Base-by-base conservation (phyloP, 2,888 invertebrate species). In the Peribatodes rhomboidaria region DNA sequence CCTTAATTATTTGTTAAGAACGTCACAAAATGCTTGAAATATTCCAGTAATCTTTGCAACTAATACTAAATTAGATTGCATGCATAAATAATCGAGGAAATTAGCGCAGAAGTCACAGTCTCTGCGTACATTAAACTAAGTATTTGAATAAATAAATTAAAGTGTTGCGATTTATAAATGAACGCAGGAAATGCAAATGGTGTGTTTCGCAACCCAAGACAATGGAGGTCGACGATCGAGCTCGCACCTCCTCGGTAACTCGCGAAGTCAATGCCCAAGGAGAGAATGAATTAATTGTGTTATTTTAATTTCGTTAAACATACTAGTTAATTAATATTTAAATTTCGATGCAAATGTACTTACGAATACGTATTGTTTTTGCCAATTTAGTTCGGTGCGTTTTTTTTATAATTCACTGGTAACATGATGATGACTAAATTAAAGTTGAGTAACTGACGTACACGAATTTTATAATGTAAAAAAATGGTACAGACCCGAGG, bases 171-270 rank as follows among this genome's bases (percentile, higher is more conserved):
- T 85, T 86, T 77, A 72, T 69, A 74, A 71, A 67, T 72, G 66
- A 68, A 61, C 65, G 61, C 67, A 76, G 71, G 73, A 79, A 72
- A 80, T 77, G 73, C 75, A 76, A 81, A 82, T 82, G 75, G 60
- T 65, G 68, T 76, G 84, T 90, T 92, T 92, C 80, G 92, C 92
- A 90, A 90, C 73, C 65, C 64, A 73, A 69, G 83, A 90, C 92
- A 91, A 92, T 92, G 68, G 68, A 74, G 90, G 87, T 90, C 89
- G 89, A 81, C 70, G 89, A 70, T 77, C 87, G 81, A 75, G 69
- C 71, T 77, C 77, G 76, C 77, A 76, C 78, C 73, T 73, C 49
- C 31, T 41, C 37, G 22, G 18, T 37, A 18, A 49, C 62, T 53
- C 57, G 53, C 57, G 50, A 56, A 73, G 76, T 78, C 74, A 79